Conservation (phyloP, 2,797 vertebrate species). For the Cynopterus sphinx region DNA sequence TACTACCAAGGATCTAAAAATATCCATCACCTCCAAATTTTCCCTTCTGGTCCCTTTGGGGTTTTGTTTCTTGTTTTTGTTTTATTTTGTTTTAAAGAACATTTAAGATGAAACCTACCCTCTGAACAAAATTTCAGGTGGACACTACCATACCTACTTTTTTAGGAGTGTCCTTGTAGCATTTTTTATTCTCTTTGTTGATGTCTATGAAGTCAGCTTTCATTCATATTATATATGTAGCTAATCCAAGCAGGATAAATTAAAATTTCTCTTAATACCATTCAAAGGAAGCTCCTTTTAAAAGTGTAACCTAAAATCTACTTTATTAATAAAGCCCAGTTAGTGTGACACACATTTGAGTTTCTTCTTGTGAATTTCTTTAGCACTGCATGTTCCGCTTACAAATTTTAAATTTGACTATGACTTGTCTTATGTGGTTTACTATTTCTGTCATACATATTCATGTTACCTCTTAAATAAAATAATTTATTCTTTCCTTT, state of each 20-base stretch:
- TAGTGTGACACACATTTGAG: not conserved
- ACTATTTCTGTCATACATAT: not conserved
- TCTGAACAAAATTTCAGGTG: not conserved
- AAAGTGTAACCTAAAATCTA: not conserved
- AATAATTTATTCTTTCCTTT: not conserved
- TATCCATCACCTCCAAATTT: not conserved
- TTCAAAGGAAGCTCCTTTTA: not conserved
- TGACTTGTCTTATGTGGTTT: not conserved
- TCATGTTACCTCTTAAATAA: slow-evolving; percentile 14
- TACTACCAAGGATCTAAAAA: not conserved
- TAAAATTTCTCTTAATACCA: not conserved
- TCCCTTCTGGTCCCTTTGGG: not conserved
- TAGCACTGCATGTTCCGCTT: not conserved
- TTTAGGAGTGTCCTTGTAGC: not conserved
- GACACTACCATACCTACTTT: not conserved
- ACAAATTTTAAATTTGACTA: slow-evolving; percentile 31
- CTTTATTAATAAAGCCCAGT: not conserved
- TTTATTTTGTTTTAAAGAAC: not conserved
- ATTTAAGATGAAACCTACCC: not conserved
- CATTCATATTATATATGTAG: not conserved
- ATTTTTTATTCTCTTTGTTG: not conserved
- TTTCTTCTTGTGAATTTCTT: not conserved
- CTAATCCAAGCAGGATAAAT: not conserved
- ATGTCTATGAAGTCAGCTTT: not conserved
- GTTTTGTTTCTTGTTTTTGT: not conserved